Evolutionary conservation across 2,888 invertebrate species (phyloP).

Genomic region (Steinernema carpocapsae): DNA sequence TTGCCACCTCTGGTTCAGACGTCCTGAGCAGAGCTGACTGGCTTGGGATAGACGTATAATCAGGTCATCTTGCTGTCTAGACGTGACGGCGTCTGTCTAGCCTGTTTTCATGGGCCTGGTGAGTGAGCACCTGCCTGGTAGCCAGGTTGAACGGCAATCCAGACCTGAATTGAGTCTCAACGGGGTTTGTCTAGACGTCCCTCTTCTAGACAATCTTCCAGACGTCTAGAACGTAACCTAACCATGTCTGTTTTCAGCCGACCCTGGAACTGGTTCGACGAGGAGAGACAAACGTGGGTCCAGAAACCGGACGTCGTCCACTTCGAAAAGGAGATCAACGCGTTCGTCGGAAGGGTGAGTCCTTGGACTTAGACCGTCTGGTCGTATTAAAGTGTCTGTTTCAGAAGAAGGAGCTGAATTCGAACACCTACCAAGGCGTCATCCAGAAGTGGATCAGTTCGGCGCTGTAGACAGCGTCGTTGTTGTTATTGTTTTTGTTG

Average conservation of each 20-base stretch:
- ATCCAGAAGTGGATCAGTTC: slow-evolving; percentile 20
- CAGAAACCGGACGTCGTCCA: slow-evolving; percentile 1
- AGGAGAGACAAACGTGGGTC: slow-evolving; percentile 12
- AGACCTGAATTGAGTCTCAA: not conserved
- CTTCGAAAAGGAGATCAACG: slow-evolving; percentile 14
- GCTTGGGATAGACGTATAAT: too few species aligned
- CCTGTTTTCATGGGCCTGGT: too few species aligned
- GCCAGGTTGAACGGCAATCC: too few species aligned
- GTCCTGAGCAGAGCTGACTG: too few species aligned
- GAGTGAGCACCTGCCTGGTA: too few species aligned
- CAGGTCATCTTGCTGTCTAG: too few species aligned
- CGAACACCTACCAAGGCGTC: slow-evolving; percentile 1
- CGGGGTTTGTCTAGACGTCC: not conserved
- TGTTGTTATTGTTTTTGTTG: slow-evolving; percentile 22
- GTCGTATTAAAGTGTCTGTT: not conserved
- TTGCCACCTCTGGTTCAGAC: too few species aligned
- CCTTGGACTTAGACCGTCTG: too few species aligned
- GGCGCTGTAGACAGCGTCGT: slow-evolving; percentile 9
- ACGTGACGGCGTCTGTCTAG: too few species aligned
- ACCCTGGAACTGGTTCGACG: slow-evolving; percentile 32
- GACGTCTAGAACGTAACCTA: not conserved
- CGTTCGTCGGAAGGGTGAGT: slow-evolving; percentile 1
- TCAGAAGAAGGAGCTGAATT: slow-evolving; percentile 31
- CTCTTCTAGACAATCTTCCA: not conserved
- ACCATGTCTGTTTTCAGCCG: not conserved